Conservation (phyloP, 1,140 invertebrate genomes). For the Spodoptera frugiperda region DNA sequence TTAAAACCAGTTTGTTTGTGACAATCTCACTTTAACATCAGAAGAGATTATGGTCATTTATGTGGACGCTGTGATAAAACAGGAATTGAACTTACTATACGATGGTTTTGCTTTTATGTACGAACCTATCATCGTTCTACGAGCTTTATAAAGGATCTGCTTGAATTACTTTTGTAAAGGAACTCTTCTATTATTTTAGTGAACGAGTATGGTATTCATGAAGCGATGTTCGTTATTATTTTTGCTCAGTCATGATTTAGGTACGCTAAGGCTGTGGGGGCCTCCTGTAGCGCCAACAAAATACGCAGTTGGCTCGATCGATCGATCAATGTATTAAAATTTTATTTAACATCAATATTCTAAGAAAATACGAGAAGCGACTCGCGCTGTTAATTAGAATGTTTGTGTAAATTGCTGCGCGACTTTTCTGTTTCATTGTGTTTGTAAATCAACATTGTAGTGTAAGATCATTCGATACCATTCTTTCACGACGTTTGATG, state of each 20-base stretch:
- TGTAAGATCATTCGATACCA: slow-evolving; percentile 31
- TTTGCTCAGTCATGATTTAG: slow-evolving; percentile 51
- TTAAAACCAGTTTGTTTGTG: slow-evolving; percentile 35
- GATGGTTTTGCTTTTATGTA: not conserved
- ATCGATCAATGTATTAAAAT: slow-evolving; percentile 42
- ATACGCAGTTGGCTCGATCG: slow-evolving; percentile 39
- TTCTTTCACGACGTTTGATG: slow-evolving; percentile 22
- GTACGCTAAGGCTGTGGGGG: slow-evolving; percentile 37
- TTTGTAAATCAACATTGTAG: slow-evolving; percentile 32
- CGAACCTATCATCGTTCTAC: not conserved
- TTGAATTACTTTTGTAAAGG: slow-evolving; percentile 12
- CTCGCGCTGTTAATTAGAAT: slow-evolving; percentile 30
- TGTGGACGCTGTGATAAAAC: slow-evolving; percentile 7
- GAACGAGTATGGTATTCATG: slow-evolving; percentile 28
- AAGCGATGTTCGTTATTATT: slow-evolving; percentile 40
- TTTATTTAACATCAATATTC: slow-evolving; percentile 32
- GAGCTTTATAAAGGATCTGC: not conserved
- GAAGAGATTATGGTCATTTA: slow-evolving; percentile 27
- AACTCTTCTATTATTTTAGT: slow-evolving; percentile 36
- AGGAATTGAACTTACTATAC: not conserved
- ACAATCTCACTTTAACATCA: slow-evolving; percentile 25
- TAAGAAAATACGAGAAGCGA: slow-evolving; percentile 18
- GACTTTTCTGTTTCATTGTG: slow-evolving; percentile 32
- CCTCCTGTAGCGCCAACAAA: slow-evolving; percentile 52
- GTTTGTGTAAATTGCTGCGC: slow-evolving; percentile 38